phyloP scores from a whole-genome alignment of 1,140 invertebrate species.

The Wiebesia pumilae region DNA sequence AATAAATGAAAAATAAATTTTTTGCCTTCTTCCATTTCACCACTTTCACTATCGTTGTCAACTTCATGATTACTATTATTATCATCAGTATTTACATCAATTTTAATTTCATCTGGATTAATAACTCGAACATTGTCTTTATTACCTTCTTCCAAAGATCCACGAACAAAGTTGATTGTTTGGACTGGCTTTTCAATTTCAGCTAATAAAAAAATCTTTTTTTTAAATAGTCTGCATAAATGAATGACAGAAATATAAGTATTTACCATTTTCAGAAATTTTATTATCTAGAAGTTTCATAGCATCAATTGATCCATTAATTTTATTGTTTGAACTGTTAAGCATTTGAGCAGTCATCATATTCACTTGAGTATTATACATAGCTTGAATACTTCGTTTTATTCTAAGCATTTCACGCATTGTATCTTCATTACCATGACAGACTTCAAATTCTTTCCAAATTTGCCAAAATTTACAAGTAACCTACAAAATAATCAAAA shows the following conservation, averaged over 20 bases:
- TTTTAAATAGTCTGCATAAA: conserved; percentile 8
- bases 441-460: conserved; percentile 99
- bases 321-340: conserved; percentile 81
- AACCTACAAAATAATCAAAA: conserved; percentile 75
- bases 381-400: conserved; percentile 97
- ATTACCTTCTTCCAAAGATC: conserved; percentile 88
- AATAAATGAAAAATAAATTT: conserved; percentile 3
- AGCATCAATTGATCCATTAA: conserved; percentile 85
- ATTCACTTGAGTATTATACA: conserved; percentile 96
- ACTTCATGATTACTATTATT: conserved; percentile 76
- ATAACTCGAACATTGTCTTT: conserved; percentile 80
- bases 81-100: conserved; percentile 86
- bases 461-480: conserved; percentile 97
- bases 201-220: conserved; percentile 49
- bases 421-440: conserved; percentile 99
- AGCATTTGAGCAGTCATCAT: conserved; percentile 99
- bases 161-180: conserved; percentile 89
- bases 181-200: conserved; percentile 74
- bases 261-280: conserved; percentile 73
- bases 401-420: conserved; percentile 99
- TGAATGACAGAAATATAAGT: neutral
- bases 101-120: conserved; percentile 96
- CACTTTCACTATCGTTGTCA: conserved; percentile 49
- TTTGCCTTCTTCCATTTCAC: conserved; percentile 46
- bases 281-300: conserved; percentile 93